phyloP scores from a whole-genome alignment of 2,113 vertebrate genomes.

The Apodemus speciosus region DNA sequence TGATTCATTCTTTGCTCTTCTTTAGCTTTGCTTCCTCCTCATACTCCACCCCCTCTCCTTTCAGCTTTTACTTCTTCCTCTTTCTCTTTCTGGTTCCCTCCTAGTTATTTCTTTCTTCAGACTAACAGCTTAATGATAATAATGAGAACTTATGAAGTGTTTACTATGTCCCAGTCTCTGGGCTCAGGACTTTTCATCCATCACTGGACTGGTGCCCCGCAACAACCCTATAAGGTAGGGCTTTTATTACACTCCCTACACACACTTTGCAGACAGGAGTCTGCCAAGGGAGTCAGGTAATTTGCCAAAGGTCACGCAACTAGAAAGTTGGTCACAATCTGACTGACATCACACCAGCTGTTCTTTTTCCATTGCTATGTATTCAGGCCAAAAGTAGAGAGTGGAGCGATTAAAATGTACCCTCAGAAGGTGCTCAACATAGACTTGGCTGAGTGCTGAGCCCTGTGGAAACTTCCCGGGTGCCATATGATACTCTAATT shows the following conservation, averaged over 20 bases:
- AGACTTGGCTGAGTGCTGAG: conserved; percentile 56
- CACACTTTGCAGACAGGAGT: conserved; percentile 23
- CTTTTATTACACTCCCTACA: neutral
- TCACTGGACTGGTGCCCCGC: neutral
- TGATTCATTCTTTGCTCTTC: neutral
- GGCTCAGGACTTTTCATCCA: neutral
- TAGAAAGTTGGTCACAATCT: conserved; percentile 3
- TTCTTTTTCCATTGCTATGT: conserved; percentile 60
- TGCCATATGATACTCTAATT: conserved; percentile 72
- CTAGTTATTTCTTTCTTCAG: neutral
- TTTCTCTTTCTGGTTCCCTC: neutral
- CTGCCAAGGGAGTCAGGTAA: neutral
- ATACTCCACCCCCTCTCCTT: neutral
- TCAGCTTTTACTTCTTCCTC: neutral
- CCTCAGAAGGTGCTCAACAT: conserved; percentile 62
- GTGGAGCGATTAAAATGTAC: conserved; percentile 63
- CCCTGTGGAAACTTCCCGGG: conserved; percentile 63
- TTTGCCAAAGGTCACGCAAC: neutral
- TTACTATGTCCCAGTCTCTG: neutral
- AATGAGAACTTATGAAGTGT: neutral
- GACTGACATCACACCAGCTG: conserved; percentile 66
- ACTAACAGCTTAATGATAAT: neutral
- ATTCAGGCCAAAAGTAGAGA: conserved; percentile 53
- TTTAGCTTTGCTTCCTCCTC: neutral
- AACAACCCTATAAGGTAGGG: neutral